phyloP scores from a whole-genome alignment of 2,113 vertebrate genomes.

The Theristicus caerulescens region DNA sequence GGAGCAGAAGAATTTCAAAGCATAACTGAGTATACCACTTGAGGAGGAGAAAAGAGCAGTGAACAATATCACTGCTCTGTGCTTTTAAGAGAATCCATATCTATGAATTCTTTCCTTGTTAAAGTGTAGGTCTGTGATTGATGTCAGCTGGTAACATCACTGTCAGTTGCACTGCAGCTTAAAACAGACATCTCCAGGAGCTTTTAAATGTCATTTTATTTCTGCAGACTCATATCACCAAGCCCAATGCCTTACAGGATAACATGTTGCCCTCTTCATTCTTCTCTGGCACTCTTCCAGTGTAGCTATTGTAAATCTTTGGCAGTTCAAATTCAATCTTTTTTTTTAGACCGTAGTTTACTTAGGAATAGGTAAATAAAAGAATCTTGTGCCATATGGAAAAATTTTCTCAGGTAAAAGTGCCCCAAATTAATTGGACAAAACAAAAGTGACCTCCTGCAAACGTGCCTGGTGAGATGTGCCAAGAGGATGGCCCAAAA shows the following conservation, averaged over 20 bases:
- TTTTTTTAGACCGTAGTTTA: not conserved
- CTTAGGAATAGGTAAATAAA: not conserved
- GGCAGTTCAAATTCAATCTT: not conserved
- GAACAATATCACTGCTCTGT: not conserved
- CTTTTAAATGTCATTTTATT: slow-evolving; percentile 15
- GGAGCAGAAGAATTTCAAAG: not conserved
- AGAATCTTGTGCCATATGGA: not conserved
- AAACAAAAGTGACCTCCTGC: not conserved
- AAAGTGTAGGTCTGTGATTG: not conserved
- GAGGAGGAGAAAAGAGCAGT: not conserved
- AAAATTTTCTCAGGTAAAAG: not conserved
- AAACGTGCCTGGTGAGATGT: not conserved
- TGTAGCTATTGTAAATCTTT: not conserved
- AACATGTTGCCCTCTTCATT: not conserved
- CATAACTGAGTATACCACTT: not conserved
- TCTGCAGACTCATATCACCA: not conserved
- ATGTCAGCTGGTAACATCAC: not conserved
- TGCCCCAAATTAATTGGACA: not conserved
- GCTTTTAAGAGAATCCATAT: not conserved
- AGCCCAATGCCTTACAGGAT: not conserved
- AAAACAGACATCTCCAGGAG: not conserved
- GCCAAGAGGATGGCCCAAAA: not conserved
- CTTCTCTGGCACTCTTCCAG: not conserved
- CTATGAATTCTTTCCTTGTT: not conserved
- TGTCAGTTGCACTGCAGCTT: not conserved